Base-by-base conservation (phyloP, 1,140 invertebrate species). In the Acromyrmex charruanus region DNA sequence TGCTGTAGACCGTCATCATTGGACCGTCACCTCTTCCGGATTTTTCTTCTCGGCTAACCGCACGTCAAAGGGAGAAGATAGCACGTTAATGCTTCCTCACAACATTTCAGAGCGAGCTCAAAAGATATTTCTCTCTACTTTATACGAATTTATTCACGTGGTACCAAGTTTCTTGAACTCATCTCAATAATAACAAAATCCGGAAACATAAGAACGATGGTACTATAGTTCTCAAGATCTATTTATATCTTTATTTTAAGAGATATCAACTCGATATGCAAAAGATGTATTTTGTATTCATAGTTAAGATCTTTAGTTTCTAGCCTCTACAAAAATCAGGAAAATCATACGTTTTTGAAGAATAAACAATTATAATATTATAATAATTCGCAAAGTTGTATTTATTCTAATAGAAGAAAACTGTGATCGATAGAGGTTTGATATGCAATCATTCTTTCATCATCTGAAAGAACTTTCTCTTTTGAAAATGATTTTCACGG, bases 1-100 rank as follows among this genome's bases (percentile, higher is more conserved):
- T 74, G 44, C 35, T 63, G 55, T 51, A 59, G 74, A 65, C 77
- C 80, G 31, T 25, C 25, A 25, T 74, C 87, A 80, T 86, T 84
- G 74, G 58, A 63, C 39, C 81, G 39, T 85, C 72, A 58, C 21
- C 28, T 39, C 51, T 31, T 49, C 31, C 44, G 7, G 74, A n/a
- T 80, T 89, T 88, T 89, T 89, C 58, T 77, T 35, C 49, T 71
- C 10, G 87, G 82, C 77, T 88, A 28, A 88, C 88, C 75, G 79
- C 88, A 89, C 68, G 68, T 86, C 55, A 72, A 44, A 63, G 44
- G 39, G 14, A 74, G 51, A 59, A 63, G 82, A 31, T 65, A 49
- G 21, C 28, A 28, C 49, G n/a, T 3, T 49, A 58, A 44, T 82
- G 39, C 68, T 72, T 51, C 44, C n/a, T 63, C 39, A 21, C 58